These are phyloP conservation scores for Tupaia chinensis DNA, from an alignment of 2,113 vertebrate genomes.

Conservation along the genomic window DNA sequence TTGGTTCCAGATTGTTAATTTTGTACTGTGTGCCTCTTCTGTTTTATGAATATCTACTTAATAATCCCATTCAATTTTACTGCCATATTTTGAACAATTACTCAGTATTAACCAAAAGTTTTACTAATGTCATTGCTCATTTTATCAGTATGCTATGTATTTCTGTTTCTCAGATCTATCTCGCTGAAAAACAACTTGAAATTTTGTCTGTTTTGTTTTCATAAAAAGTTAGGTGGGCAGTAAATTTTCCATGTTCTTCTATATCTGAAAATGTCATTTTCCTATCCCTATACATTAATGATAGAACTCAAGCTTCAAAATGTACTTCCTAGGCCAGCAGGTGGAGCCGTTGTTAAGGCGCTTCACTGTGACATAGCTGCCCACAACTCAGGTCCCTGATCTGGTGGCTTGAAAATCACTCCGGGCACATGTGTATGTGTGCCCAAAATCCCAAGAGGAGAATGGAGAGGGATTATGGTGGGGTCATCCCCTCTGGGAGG, in stretches of 20 bases:
- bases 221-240: background rate
- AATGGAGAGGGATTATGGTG: no score
- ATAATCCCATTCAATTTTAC: constrained; percentile 71
- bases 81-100: constrained; percentile 67
- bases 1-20: constrained; percentile 72
- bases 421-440: no score
- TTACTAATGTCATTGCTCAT: constrained; percentile 19
- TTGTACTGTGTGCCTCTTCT: constrained; percentile 64
- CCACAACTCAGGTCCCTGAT: no score
- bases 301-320: background rate
- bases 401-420: no score
- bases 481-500: no score
- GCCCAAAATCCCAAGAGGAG: no score
- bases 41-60: constrained; percentile 66
- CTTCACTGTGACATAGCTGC: no score
- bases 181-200: constrained; percentile 4
- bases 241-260: background rate
- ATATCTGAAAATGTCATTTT: background rate
- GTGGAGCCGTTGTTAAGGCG: no score
- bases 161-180: constrained; percentile 41
- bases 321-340: background rate
- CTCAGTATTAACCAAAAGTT: constrained; percentile 50
- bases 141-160: background rate
- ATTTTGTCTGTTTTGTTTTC: constrained; percentile 1
- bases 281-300: background rate